Conservation (phyloP, 2,888 invertebrate species). For the Cepaea hortensis region DNA sequence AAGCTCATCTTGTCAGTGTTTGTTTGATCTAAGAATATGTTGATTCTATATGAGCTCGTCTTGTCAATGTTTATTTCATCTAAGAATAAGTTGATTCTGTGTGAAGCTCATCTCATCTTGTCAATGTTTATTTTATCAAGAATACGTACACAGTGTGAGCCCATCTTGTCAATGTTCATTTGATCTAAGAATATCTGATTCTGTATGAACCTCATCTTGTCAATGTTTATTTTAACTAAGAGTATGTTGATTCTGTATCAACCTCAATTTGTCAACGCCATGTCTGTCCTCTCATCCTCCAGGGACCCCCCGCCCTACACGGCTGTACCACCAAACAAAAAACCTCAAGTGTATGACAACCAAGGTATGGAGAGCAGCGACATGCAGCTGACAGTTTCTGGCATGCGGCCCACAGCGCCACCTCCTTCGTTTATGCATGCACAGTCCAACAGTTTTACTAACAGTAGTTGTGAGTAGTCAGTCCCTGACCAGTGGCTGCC, state of each 20-base stretch:
- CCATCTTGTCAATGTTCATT: too few relatives aligned
- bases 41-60: too few relatives aligned
- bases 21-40: too few relatives aligned
- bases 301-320: constrained; percentile 38
- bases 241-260: neutral
- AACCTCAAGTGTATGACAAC: constrained; percentile 57
- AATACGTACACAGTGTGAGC: too few relatives aligned
- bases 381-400: constrained; percentile 15
- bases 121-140: too few relatives aligned
- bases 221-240: neutral
- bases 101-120: too few relatives aligned
- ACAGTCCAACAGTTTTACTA: constrained; percentile 36
- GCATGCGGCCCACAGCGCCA: constrained; percentile 14
- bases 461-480: constrained; percentile 46
- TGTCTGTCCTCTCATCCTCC: neutral
- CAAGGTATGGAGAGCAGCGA: constrained; percentile 60
- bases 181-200: too few relatives aligned
- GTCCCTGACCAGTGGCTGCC: neutral
- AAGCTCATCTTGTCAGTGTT: too few relatives aligned
- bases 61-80: too few relatives aligned
- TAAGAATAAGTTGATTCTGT: too few relatives aligned
- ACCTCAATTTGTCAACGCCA: neutral
- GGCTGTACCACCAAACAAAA: constrained; percentile 49
- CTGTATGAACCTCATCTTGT: too few relatives aligned
- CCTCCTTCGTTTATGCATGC: constrained; percentile 25